A percentile compares a stretch with the other conserved stretches of the same genome.
Evolutionary conservation across 2,888 invertebrate genomes (phyloP).

Genomic region (Drosophila neotestacea): DNA sequence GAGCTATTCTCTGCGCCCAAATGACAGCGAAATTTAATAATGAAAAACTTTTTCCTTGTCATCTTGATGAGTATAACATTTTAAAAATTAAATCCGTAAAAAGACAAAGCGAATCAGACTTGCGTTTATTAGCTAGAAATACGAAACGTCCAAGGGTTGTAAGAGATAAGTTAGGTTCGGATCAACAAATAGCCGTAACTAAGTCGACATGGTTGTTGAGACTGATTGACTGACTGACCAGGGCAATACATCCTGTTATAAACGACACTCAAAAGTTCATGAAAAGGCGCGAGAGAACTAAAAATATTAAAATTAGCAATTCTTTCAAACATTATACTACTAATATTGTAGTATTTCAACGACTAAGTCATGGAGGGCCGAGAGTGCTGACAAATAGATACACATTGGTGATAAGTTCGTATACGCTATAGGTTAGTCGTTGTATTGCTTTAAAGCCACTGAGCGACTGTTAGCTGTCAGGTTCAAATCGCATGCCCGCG

Average conservation of each 20-base stretch:
- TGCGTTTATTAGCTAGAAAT: conserved; percentile 46
- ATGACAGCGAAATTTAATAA: conserved; percentile 84
- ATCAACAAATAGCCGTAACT: not conserved
- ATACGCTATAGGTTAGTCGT: too few species aligned
- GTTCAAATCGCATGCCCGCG: conserved; percentile 3
- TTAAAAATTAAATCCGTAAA: conserved; percentile 40
- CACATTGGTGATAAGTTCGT: too few species aligned
- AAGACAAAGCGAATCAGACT: conserved; percentile 20
- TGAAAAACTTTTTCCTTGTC: conserved; percentile 84
- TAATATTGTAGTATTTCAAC: too few species aligned
- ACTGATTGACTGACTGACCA: not conserved
- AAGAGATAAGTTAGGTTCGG: not conserved
- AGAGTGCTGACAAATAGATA: too few species aligned
- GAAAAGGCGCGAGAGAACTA: not conserved
- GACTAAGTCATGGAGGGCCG: too few species aligned
- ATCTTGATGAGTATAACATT: conserved; percentile 83
- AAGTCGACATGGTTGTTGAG: not conserved
- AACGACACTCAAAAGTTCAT: not conserved
- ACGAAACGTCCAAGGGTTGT: conserved; percentile 42
- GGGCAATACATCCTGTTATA: not conserved
- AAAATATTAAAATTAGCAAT: not conserved
- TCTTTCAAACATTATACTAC: too few species aligned
- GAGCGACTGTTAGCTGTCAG: not conserved
- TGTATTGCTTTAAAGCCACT: too few species aligned
- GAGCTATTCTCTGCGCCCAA: conserved; percentile 78